These are phyloP conservation scores for Idaea biselata DNA, from an alignment of 2,888 invertebrate species.

Conservation along the genomic window DNA sequence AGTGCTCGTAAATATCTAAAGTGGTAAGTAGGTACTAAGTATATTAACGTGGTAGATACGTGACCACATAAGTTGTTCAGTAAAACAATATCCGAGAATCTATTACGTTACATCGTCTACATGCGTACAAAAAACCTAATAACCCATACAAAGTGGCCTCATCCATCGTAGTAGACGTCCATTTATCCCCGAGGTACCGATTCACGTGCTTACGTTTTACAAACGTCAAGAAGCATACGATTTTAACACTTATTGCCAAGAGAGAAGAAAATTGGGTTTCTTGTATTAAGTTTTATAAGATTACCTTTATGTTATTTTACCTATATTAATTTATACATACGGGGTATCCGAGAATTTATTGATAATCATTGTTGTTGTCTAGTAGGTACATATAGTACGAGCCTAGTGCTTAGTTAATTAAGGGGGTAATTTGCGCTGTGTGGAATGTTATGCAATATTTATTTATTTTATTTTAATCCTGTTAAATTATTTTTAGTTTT, in stretches of 20 bases:
- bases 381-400: too few relatives aligned
- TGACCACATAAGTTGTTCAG: not conserved
- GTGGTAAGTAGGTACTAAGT: too few relatives aligned
- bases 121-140: conserved; percentile 27
- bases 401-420: too few relatives aligned
- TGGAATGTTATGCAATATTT: too few relatives aligned
- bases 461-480: too few relatives aligned
- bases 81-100: conserved; percentile 10
- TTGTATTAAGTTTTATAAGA: not conserved
- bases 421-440: too few relatives aligned
- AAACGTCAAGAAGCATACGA: not conserved
- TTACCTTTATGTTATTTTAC: not conserved
- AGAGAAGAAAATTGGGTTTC: not conserved
- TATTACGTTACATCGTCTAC: conserved; percentile 7
- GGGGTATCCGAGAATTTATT: too few relatives aligned
- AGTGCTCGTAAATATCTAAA: too few relatives aligned
- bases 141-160: conserved; percentile 29
- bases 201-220: conserved; percentile 22
- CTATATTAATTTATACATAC: not conserved
- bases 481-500: too few relatives aligned
- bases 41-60: too few relatives aligned
- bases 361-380: too few relatives aligned
- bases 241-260: not conserved
- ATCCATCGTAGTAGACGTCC: conserved; percentile 30
- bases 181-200: conserved; percentile 31